phyloP scores from a whole-genome alignment of 2,888 invertebrate species.

The Homarus gammarus region DNA sequence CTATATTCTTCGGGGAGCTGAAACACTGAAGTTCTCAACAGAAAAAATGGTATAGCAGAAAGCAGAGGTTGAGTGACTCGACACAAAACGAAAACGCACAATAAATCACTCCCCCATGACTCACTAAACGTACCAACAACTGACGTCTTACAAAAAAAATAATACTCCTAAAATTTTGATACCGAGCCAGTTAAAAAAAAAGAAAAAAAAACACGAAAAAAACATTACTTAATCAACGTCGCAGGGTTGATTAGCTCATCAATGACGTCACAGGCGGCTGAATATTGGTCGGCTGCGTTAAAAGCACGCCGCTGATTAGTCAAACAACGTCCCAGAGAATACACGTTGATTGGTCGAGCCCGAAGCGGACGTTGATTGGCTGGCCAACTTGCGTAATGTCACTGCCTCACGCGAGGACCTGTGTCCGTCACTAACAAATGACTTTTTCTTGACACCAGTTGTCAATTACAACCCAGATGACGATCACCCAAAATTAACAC shows the following conservation, averaged over 20 bases:
- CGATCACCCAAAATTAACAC: too few relatives aligned
- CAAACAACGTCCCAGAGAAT: neutral
- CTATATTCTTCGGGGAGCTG: too few relatives aligned
- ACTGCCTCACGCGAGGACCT: neutral
- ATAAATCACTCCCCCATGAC: too few relatives aligned
- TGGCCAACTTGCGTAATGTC: neutral
- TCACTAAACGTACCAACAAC: too few relatives aligned
- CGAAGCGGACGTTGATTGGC: neutral
- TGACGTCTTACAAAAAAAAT: neutral
- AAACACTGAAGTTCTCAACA: too few relatives aligned
- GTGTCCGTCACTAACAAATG: neutral
- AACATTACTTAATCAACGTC: neutral
- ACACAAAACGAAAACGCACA: too few relatives aligned
- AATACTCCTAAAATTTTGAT: neutral
- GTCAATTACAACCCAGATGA: too few relatives aligned
- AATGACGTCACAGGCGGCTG: neutral
- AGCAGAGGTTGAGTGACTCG: too few relatives aligned
- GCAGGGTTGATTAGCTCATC: neutral
- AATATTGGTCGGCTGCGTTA: neutral
- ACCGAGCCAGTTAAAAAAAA: neutral
- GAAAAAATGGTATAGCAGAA: too few relatives aligned
- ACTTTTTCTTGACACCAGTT: neutral
- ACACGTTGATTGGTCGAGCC: neutral
- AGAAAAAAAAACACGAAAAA: neutral
- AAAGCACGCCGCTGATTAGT: constrained; percentile 1